Percentiles rank a stretch among this genome's conserved stretches.
Evolutionary conservation across 2,888 invertebrate genomes (phyloP).

Genomic region (Synanthedon myopaeformis): DNA sequence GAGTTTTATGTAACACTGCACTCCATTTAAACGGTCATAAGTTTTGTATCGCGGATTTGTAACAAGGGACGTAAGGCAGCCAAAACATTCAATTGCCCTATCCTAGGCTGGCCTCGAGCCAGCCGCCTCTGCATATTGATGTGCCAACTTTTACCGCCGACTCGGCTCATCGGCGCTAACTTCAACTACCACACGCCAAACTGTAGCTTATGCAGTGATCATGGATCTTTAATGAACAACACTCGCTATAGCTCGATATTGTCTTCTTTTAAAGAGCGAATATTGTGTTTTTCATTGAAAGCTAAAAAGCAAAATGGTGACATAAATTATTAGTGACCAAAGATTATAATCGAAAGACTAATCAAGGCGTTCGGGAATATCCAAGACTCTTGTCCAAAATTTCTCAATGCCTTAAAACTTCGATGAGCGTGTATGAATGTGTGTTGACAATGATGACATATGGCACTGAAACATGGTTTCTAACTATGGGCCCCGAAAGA

Average conservation of each 20-base stretch:
- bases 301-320: no score
- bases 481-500: no score
- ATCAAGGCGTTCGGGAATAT: no score
- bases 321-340: no score
- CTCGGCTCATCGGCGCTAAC: constrained; percentile 45
- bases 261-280: no score
- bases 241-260: constrained; percentile 10
- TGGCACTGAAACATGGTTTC: no score
- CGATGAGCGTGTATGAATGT: no score
- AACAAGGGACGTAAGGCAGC: constrained; percentile 28
- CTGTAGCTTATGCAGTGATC: constrained; percentile 28
- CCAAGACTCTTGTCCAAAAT: no score
- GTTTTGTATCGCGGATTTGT: constrained; percentile 39
- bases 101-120: constrained; percentile 52
- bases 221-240: constrained; percentile 36
- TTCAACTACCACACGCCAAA: constrained; percentile 46
- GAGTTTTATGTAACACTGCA: constrained; percentile 11
- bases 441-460: no score
- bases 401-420: no score
- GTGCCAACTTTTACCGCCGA: constrained; percentile 54
- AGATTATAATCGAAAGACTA: no score
- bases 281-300: no score
- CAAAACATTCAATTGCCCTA: constrained; percentile 65
- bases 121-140: constrained; percentile 54
- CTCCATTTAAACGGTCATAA: constrained; percentile 44